Conservation (phyloP, 2,888 invertebrate species). For the Hypolimnas misippus region DNA sequence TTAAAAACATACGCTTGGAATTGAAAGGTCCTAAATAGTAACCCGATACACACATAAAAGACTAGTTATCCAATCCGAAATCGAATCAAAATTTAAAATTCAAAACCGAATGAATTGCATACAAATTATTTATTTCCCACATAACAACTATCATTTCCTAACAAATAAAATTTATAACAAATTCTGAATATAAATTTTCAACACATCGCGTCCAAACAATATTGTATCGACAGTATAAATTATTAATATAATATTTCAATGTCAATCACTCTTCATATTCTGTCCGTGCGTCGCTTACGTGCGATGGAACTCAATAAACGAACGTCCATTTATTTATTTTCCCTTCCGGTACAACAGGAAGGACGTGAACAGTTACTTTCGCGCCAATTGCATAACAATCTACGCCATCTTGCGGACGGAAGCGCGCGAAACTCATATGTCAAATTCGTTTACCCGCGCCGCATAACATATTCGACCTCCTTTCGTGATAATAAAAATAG, state of each 20-base stretch:
- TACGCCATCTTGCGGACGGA: slow-evolving; percentile 48
- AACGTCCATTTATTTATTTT: slow-evolving; percentile 48
- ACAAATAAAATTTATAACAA: slow-evolving; percentile 3
- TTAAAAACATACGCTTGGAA: too few species aligned
- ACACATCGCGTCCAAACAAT: slow-evolving; percentile 1
- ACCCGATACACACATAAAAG: too few species aligned
- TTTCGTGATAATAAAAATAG: slow-evolving; percentile 21
- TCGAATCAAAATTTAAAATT: neutral
- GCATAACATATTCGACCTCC: slow-evolving; percentile 36
- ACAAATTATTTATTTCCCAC: neutral
- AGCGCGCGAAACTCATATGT: slow-evolving; percentile 44
- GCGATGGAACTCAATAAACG: slow-evolving; percentile 41
- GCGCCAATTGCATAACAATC: slow-evolving; percentile 61
- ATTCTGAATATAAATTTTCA: neutral
- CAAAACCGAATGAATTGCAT: neutral
- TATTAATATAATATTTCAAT: slow-evolving; percentile 50
- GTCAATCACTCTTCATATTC: slow-evolving; percentile 49
- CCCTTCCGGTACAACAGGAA: slow-evolving; percentile 55
- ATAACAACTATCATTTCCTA: neutral
- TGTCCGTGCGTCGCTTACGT: slow-evolving; percentile 46
- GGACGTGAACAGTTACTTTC: slow-evolving; percentile 60
- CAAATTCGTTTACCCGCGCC: slow-evolving; percentile 29
- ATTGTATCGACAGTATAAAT: slow-evolving; percentile 18
- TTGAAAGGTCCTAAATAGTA: too few species aligned
- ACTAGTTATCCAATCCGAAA: too few species aligned